phyloP scores from a whole-genome alignment of 2,797 vertebrate species.

The Alcedo atthis region DNA sequence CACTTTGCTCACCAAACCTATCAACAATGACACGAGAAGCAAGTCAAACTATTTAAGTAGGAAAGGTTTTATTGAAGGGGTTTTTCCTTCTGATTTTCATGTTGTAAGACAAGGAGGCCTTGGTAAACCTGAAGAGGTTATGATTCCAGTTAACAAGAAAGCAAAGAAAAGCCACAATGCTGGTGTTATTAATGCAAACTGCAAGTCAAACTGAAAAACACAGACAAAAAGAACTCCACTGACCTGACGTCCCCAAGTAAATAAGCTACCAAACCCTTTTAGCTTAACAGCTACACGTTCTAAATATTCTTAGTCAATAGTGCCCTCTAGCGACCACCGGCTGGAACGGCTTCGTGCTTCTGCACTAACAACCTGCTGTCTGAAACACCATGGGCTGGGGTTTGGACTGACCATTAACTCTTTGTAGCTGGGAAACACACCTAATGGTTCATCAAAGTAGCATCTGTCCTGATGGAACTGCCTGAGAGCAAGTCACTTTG shows the following conservation, averaged over 20 bases:
- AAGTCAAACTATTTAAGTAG: neutral
- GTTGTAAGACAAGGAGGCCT: neutral
- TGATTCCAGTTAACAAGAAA: neutral
- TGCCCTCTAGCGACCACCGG: constrained; percentile 65
- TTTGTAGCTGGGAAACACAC: rapidly evolving
- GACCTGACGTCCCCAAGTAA: neutral
- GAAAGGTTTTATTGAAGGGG: neutral
- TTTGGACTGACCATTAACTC: neutral
- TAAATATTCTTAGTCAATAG: constrained; percentile 33
- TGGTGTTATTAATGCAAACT: neutral
- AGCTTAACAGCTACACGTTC: neutral
- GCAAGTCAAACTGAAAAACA: neutral
- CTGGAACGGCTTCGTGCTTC: neutral
- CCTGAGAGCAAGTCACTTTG: neutral
- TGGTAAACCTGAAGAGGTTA: neutral
- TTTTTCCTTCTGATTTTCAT: neutral
- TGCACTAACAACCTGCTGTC: rapidly evolving
- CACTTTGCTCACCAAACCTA: neutral
- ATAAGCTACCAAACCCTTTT: neutral
- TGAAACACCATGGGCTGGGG: rapidly evolving
- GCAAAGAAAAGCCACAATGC: neutral
- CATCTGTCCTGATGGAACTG: neutral
- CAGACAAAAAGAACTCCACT: neutral
- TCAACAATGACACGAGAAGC: neutral
- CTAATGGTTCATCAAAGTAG: neutral